Percentiles rank a stretch among this genome's conserved stretches.
Conservation (phyloP, 2,113 vertebrate species). For the Aix galericulata region DNA sequence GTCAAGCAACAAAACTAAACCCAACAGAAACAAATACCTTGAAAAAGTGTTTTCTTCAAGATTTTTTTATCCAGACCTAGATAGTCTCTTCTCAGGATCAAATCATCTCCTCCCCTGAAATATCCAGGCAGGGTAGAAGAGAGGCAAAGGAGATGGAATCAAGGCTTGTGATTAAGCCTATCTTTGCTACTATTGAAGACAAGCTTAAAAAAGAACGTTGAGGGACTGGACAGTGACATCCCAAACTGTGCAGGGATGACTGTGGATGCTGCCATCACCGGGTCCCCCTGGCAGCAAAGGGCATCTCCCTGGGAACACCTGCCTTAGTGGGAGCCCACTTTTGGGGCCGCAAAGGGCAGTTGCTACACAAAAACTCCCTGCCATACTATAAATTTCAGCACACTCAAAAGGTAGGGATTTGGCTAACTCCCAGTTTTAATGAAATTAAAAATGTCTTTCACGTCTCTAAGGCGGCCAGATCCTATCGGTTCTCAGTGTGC, state of each 20-base stretch:
- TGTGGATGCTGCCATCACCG: neutral
- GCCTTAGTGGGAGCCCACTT: neutral
- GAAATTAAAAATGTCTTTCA: neutral
- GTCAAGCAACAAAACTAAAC: neutral
- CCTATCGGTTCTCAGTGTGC: neutral
- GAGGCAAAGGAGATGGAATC: neutral
- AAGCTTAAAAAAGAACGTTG: neutral
- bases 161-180: neutral
- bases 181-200: neutral
- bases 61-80: neutral
- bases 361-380: neutral
- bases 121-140: neutral
- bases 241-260: rapidly evolving
- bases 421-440: neutral
- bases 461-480: neutral
- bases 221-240: neutral
- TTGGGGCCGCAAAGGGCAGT: neutral
- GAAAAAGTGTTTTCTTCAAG: neutral
- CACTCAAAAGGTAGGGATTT: neutral
- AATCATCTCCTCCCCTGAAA: neutral
- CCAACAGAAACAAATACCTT: neutral
- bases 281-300: neutral
- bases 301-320: neutral
- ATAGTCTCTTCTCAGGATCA: neutral
- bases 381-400: neutral